A percentile compares a stretch with the other conserved stretches of the same genome.
These are phyloP conservation scores for Myotis planiceps DNA, from an alignment of 2,797 vertebrate species.

Conservation along the genomic window DNA sequence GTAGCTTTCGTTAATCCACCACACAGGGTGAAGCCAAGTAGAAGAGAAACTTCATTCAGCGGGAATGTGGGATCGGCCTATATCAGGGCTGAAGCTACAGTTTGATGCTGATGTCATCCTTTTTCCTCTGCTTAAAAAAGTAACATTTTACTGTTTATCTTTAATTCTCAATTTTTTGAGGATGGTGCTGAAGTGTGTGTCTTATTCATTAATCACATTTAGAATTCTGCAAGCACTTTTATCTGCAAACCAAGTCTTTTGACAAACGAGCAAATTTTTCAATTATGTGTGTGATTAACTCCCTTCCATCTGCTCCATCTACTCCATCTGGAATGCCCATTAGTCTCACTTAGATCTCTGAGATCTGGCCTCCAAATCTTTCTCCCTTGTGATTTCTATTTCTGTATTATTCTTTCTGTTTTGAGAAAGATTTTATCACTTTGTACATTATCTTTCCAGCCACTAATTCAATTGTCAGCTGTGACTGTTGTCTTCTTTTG, in stretches of 20 bases:
- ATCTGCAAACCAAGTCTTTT: constrained; percentile 59
- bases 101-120: neutral
- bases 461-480: neutral
- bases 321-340: constrained; percentile 64
- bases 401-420: constrained; percentile 28
- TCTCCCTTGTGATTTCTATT: neutral
- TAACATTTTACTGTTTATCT: constrained; percentile 20
- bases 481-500: neutral
- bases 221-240: constrained; percentile 33
- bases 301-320: constrained; percentile 60
- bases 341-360: constrained; percentile 47
- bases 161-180: constrained; percentile 30
- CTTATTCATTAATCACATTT: constrained; percentile 60
- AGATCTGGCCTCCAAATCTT: neutral
- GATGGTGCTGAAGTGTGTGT: constrained; percentile 17
- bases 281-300: constrained; percentile 61
- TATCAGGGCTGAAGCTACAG: neutral
- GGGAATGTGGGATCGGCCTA: neutral
- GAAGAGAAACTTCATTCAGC: neutral
- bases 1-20: neutral
- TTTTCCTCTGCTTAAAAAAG: constrained; percentile 10
- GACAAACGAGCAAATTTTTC: constrained; percentile 62
- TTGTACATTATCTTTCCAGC: neutral
- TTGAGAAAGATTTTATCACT: constrained; percentile 38
- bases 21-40: neutral